Evolutionary conservation across 2,797 vertebrate genomes (phyloP), one percentile per base, ranked within the genome.

Genomic region (Crenuchus spilurus): DNA sequence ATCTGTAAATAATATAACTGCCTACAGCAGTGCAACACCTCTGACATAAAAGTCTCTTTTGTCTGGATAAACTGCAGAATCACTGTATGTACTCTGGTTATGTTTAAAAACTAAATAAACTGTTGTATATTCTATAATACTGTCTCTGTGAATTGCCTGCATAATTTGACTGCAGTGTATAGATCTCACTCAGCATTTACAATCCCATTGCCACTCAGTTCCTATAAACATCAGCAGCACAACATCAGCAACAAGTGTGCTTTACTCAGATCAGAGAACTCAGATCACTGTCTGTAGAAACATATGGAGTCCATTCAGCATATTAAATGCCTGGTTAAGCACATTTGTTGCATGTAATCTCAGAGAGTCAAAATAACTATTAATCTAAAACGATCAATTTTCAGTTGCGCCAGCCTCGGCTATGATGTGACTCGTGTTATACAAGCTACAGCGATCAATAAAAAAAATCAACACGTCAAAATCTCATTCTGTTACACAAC

Each of bases 301-400:
- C 73, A 75, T 68, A 75, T 75, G 73, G 54, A 51, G 55, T 61
- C 58, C 55, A 52, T 75, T 61, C 16, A 28, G 54, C 14, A 24
- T 42, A 68, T 75, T 52, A 62, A 51, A 75, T 35, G 65, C 55
- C 64, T 61, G 44, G 54, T 68, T 75, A 75, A 20, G 35, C 35
- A 41, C 41, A 61, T 68, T 44, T 37, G 55, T 22, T 61, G 18
- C 64, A 75, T 37, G 18, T 28, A 9, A 13, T 52, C 52, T 61
- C 18, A 51, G 13, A 8, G 28, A 55, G 14, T 72, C 54, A 33
- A 20, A 37, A 66, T 10, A 54, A 26, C 61, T 55, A 44, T 24
- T 46, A 35, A 55, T 73, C 31, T 18, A 6, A 46, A 55, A 46
- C 48, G 30, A 54, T 51, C 24, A 11, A 37, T 52, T 24, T 52